Conservation (phyloP, 2,797 vertebrate genomes). For the Chanos chanos region DNA sequence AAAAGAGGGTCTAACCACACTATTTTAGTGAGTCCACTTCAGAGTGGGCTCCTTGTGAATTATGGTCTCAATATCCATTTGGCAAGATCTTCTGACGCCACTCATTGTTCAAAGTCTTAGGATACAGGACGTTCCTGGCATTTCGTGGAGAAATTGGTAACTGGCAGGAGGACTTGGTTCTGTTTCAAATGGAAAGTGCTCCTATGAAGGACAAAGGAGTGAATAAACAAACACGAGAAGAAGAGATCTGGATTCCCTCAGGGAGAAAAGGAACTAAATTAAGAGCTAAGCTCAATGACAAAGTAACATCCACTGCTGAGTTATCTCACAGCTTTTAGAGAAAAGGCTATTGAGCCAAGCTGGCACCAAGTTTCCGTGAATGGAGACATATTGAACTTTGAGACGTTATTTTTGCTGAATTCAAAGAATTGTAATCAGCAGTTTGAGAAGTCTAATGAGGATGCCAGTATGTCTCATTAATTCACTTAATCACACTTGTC, state of each 20-base stretch:
- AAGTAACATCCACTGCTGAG: conserved; percentile 14
- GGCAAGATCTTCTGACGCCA: conserved; percentile 38
- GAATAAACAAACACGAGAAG: background rate
- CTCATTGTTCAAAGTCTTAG: conserved; percentile 26
- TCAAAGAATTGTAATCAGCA: no score
- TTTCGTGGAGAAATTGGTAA: background rate
- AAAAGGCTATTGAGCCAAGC: background rate
- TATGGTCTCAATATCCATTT: conserved; percentile 46
- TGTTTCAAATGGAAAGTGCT: conserved; percentile 2
- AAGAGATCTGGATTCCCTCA: conserved; percentile 3
- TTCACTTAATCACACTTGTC: no score
- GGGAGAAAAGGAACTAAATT: background rate
- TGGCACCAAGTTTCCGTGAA: background rate
- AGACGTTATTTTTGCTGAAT: no score
- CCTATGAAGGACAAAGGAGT: background rate
- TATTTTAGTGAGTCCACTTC: conserved; percentile 36
- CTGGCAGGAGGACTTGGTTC: conserved; percentile 12
- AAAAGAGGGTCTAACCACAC: conserved; percentile 40
- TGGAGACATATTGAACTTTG: background rate
- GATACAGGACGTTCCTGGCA: conserved; percentile 12
- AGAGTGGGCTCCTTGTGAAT: conserved; percentile 28
- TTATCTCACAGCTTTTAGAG: conserved; percentile 18
- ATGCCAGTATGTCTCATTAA: no score
- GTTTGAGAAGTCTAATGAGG: no score
- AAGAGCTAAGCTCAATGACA: background rate